Percentiles rank a stretch among this genome's conserved stretches.
These are phyloP conservation scores for Pedionomus torquatus DNA, from an alignment of 2,113 vertebrate species.

Conservation along the genomic window DNA sequence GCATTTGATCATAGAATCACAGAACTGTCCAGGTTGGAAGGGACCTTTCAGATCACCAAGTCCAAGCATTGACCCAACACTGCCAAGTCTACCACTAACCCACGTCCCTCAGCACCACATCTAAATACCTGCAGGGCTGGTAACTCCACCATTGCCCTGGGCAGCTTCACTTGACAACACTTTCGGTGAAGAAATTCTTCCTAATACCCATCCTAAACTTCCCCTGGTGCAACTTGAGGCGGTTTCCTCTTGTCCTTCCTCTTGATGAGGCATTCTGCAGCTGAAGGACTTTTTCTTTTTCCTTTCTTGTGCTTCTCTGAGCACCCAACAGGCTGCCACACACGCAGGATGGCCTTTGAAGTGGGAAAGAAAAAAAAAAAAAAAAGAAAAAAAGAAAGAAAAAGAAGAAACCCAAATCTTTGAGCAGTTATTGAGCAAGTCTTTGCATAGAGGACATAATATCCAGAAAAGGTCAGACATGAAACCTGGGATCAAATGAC, in stretches of 20 bases:
- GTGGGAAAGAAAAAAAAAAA: background rate
- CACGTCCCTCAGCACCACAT: background rate
- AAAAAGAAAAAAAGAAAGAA: background rate
- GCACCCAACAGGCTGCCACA: background rate
- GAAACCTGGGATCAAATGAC: background rate
- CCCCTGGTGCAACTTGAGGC: background rate
- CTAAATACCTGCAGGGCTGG: background rate
- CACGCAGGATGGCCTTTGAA: rapidly evolving
- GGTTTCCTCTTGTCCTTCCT: background rate
- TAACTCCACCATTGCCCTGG: background rate
- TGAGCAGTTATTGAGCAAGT: background rate
- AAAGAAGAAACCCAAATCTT: background rate
- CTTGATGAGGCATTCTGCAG: background rate
- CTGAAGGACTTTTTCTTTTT: background rate
- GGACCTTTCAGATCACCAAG: background rate
- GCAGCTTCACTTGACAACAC: background rate
- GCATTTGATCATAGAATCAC: no score
- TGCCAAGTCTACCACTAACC: background rate
- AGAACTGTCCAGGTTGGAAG: background rate
- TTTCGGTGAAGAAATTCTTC: background rate
- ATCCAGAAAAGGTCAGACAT: background rate
- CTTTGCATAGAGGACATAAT: background rate
- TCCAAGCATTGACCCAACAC: background rate
- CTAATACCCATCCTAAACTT: background rate
- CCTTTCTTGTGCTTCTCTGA: background rate